Conservation (phyloP, 2,888 invertebrate species). For the Nephrotoma appendiculata region DNA sequence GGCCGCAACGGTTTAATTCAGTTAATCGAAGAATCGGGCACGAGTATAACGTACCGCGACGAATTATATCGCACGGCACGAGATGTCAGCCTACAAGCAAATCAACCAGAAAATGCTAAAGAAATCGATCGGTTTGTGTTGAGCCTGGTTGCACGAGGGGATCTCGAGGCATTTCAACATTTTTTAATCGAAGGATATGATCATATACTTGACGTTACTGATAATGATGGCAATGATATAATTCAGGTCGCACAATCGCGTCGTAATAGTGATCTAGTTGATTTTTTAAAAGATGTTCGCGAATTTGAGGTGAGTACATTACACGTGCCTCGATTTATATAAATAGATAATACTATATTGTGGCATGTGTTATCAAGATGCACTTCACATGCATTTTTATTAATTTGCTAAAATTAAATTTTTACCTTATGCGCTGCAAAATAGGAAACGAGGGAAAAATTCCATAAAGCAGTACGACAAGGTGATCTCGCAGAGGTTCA, state of each 20-base stretch:
- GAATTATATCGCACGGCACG: constrained; percentile 76
- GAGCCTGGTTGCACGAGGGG: constrained; percentile 65
- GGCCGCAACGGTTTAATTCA: constrained; percentile 66
- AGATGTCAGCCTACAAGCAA: constrained; percentile 69
- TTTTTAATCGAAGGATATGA: constrained; percentile 68
- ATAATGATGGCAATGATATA: constrained; percentile 54
- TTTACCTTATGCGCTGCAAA: neutral
- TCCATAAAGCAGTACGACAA: constrained; percentile 56
- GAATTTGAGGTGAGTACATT: constrained; percentile 50
- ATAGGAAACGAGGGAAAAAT: constrained; percentile 60
- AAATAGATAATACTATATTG: neutral
- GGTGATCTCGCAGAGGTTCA: constrained; percentile 46
- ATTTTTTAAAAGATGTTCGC: constrained; percentile 55
- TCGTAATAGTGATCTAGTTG: constrained; percentile 49
- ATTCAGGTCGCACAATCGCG: constrained; percentile 53
- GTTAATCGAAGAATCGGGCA: constrained; percentile 61
- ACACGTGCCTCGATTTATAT: neutral
- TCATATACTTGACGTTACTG: constrained; percentile 65
- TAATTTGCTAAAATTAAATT: neutral
- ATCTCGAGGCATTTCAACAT: constrained; percentile 43
- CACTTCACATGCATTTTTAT: neutral
- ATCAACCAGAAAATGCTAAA: constrained; percentile 59
- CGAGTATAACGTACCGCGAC: constrained; percentile 69
- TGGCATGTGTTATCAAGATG: neutral
- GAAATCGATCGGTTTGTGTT: constrained; percentile 72